Percentiles rank a stretch among this genome's conserved stretches.
phyloP scores from a whole-genome alignment of 2,888 invertebrate species.

The Epiblema foenella region DNA sequence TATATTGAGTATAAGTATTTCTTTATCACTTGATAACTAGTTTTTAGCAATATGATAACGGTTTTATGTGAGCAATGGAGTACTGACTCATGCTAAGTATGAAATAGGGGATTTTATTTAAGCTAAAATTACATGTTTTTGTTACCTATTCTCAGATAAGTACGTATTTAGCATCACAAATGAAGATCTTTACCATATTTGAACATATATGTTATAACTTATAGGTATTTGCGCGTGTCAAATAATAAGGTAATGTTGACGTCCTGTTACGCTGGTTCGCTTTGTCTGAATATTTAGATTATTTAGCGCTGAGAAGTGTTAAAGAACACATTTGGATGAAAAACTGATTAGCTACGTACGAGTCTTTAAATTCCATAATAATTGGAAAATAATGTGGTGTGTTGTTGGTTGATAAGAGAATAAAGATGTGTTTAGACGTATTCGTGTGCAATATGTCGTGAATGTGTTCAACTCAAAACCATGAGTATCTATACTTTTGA shows the following conservation, averaged over 20 bases:
- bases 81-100: constrained; percentile 27
- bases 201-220: background rate
- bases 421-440: too few species aligned
- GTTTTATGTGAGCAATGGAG: constrained; percentile 13
- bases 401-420: too few species aligned
- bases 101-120: constrained; percentile 24
- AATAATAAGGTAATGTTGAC: constrained; percentile 1
- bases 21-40: background rate
- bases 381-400: too few species aligned
- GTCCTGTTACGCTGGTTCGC: background rate
- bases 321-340: background rate
- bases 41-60: constrained; percentile 28
- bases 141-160: constrained; percentile 8
- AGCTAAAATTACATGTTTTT: constrained; percentile 14
- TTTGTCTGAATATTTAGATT: background rate
- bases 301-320: background rate
- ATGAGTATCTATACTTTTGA: background rate
- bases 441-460: too few species aligned
- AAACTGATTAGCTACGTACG: background rate
- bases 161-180: background rate
- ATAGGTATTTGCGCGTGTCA: background rate
- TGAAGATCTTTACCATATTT: background rate
- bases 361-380: background rate
- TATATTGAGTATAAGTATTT: background rate
- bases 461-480: too few species aligned